phyloP scores from a whole-genome alignment of 2,888 invertebrate genomes.

The Metacarcinus magister region DNA sequence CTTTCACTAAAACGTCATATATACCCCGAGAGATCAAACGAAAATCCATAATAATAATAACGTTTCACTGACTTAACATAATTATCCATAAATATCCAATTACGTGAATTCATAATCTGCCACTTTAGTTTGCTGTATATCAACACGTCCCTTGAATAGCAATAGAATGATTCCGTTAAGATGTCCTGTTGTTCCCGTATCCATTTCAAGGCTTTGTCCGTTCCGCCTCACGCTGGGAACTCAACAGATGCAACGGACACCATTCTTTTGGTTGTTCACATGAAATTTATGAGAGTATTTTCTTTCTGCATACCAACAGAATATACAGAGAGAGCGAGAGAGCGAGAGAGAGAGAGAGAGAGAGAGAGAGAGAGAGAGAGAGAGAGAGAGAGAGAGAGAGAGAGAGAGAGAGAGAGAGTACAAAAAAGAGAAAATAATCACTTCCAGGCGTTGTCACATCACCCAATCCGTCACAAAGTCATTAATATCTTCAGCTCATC shows the following conservation, averaged over 20 bases:
- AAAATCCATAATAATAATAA: not conserved
- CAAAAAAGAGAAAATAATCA: not conserved
- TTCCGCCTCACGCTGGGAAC: not conserved
- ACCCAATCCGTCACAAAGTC: not conserved
- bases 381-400: conserved; percentile 26
- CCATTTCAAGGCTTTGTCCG: not conserved
- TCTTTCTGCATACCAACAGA: not conserved
- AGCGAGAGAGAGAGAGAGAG: not conserved
- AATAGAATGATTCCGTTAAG: not conserved
- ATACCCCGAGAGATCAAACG: not conserved
- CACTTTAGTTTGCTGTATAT: not conserved
- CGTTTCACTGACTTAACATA: not conserved
- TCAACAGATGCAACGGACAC: not conserved
- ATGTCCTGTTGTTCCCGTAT: not conserved
- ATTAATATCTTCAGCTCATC: not conserved
- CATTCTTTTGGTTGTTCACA: not conserved
- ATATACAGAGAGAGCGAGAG: not conserved
- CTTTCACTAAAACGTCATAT: not conserved
- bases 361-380: conserved; percentile 19
- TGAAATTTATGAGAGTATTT: not conserved
- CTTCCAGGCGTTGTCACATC: not conserved
- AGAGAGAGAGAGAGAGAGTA: conserved; percentile 15
- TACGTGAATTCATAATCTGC: not conserved
- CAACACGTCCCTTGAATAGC: not conserved
- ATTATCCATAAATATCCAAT: not conserved